Percentiles rank a stretch among this genome's conserved stretches.
Conservation (phyloP, 2,113 vertebrate genomes). For the Porphyrio hochstetteri region DNA sequence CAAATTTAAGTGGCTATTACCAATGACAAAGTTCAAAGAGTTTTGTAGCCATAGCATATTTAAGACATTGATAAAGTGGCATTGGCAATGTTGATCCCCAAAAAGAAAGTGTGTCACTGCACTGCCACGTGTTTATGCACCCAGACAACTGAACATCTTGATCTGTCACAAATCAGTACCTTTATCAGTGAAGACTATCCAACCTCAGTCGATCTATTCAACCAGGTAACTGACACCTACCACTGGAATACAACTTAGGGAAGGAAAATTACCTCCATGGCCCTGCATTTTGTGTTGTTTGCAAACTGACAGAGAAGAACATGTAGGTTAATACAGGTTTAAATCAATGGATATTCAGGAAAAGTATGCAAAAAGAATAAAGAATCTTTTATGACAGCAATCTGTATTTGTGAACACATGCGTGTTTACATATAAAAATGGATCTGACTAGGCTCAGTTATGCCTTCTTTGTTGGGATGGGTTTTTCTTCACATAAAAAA, state of each 20-base stretch:
- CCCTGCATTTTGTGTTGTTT: background rate
- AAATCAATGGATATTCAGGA: background rate
- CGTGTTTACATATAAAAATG: background rate
- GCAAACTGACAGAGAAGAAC: background rate
- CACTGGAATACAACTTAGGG: background rate
- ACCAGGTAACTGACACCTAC: background rate
- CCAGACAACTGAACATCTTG: background rate
- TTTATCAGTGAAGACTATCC: background rate
- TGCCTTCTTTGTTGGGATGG: background rate
- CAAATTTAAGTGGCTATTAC: conserved; percentile 50
- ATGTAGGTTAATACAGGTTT: background rate
- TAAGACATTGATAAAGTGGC: conserved; percentile 34
- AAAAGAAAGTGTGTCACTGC: background rate
- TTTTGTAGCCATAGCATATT: background rate
- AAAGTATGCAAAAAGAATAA: background rate
- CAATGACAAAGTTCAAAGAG: conserved; percentile 41
- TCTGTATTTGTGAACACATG: background rate
- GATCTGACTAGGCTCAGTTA: conserved; percentile 9
- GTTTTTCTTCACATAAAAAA: background rate
- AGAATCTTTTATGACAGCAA: background rate
- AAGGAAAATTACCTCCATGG: background rate
- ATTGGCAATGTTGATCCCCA: background rate
- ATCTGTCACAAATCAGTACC: background rate
- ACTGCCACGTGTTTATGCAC: background rate
- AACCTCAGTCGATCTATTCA: background rate